Evolutionary conservation across 1,140 invertebrate species (phyloP).

Genomic region (Dryas iulia): DNA sequence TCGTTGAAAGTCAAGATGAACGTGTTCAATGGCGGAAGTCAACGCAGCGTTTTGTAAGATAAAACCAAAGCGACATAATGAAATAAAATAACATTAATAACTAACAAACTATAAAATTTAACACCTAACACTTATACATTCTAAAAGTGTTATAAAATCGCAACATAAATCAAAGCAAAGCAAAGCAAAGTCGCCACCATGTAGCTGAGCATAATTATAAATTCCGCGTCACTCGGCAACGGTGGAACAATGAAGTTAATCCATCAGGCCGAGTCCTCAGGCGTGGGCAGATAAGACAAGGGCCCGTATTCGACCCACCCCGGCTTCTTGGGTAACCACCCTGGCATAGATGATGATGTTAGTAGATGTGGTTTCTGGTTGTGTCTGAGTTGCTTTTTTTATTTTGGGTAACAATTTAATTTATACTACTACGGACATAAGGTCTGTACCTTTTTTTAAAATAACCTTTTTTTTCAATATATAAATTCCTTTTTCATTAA

Average conservation of each 20-base stretch:
- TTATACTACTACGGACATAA: no score
- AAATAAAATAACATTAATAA: no score
- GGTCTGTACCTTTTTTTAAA: no score
- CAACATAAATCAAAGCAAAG: constrained; percentile 28
- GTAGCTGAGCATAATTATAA: constrained; percentile 71
- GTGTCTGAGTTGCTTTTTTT: no score
- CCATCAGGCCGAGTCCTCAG: constrained; percentile 72
- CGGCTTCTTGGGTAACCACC: constrained; percentile 62
- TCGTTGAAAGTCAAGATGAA: no score
- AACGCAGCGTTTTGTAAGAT: no score
- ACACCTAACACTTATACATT: neutral
- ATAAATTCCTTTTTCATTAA: no score
- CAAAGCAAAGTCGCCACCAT: constrained; percentile 41
- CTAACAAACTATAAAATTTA: neutral
- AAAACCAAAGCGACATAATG: no score
- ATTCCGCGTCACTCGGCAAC: constrained; percentile 71
- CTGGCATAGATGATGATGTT: constrained; percentile 31
- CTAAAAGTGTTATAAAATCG: constrained; percentile 19
- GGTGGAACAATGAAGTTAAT: constrained; percentile 79
- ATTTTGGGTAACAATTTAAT: no score
- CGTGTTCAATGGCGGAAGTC: no score
- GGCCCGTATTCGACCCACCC: constrained; percentile 59
- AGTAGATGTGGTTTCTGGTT: neutral
- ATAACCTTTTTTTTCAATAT: no score
- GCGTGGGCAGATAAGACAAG: constrained; percentile 73